phyloP scores from a whole-genome alignment of 2,888 invertebrate genomes.

The Dendrolimus pini region DNA sequence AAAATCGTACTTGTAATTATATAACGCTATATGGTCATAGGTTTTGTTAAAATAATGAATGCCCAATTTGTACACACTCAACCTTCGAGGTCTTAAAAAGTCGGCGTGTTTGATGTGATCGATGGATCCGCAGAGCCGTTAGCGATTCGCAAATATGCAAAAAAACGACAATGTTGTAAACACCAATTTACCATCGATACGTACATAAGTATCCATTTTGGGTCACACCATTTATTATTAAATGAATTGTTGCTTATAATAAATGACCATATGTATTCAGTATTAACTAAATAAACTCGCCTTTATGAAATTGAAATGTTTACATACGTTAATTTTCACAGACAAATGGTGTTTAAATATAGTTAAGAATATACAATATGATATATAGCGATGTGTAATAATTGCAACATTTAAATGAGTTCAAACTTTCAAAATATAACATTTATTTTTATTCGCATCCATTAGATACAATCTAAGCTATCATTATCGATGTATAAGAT shows the following conservation, averaged over 20 bases:
- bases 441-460: background rate
- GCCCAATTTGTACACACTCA: slow-evolving; percentile 50
- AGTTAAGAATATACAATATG: no score
- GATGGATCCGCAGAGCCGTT: slow-evolving; percentile 38
- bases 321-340: slow-evolving; percentile 2
- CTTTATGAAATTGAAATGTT: slow-evolving; percentile 14
- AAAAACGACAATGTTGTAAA: slow-evolving; percentile 48
- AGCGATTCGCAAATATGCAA: slow-evolving; percentile 53
- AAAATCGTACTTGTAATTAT: slow-evolving; percentile 45
- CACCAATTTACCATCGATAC: slow-evolving; percentile 25
- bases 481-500: background rate
- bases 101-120: slow-evolving; percentile 54
- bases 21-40: slow-evolving; percentile 49
- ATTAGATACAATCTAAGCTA: background rate
- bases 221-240: slow-evolving; percentile 25
- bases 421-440: background rate
- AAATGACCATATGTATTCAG: slow-evolving; percentile 18
- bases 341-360: no score
- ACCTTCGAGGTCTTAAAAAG: slow-evolving; percentile 60
- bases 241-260: slow-evolving; percentile 25
- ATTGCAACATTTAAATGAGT: background rate
- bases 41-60: slow-evolving; percentile 62
- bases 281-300: slow-evolving; percentile 14
- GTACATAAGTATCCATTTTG: slow-evolving; percentile 17
- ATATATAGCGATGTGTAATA: background rate